These are phyloP conservation scores for Cherax destructor DNA, from an alignment of 1,140 invertebrate genomes.

Conservation along the genomic window DNA sequence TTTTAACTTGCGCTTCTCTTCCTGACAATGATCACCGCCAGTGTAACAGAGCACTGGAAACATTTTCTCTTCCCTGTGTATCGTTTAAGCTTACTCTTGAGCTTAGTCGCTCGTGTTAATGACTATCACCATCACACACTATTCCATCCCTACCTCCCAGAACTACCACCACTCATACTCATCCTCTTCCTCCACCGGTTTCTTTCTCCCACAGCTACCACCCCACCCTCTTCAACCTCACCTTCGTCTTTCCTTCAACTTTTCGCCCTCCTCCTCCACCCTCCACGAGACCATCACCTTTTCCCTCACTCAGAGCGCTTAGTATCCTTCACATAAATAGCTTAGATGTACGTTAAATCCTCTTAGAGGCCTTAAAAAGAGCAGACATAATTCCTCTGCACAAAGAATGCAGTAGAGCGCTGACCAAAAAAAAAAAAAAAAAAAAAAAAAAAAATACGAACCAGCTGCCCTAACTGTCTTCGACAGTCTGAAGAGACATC, in stretches of 20 bases:
- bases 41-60: neutral
- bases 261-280: neutral
- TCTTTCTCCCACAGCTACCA: neutral
- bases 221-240: neutral
- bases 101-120: too few species aligned
- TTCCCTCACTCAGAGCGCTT: too few species aligned
- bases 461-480: too few species aligned
- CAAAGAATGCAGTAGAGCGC: too few species aligned
- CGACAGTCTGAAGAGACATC: too few species aligned
- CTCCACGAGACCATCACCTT: neutral
- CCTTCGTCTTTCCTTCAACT: neutral
- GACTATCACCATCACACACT: neutral
- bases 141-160: neutral
- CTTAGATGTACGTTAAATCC: too few species aligned
- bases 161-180: neutral
- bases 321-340: too few species aligned
- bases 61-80: neutral
- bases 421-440: too few species aligned
- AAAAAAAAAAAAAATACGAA: too few species aligned
- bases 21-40: neutral
- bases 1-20: neutral
- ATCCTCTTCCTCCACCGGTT: neutral
- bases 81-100: neutral
- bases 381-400: too few species aligned
- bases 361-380: too few species aligned